A percentile compares a stretch with the other conserved stretches of the same genome.
Evolutionary conservation across 2,797 vertebrate species (phyloP).

Genomic region (Cygnus olor): DNA sequence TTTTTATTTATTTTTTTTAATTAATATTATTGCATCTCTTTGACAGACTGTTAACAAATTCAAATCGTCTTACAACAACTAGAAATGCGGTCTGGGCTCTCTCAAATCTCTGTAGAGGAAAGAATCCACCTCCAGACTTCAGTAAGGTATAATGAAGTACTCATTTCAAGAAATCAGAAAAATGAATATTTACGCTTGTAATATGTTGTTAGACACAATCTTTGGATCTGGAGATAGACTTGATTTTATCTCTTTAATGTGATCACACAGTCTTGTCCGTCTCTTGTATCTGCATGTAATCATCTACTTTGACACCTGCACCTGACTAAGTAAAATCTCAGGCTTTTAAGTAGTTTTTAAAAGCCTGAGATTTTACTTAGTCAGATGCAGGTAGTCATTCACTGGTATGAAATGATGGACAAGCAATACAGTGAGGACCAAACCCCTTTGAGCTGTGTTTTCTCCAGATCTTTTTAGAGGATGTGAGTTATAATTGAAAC

Average conservation of each 20-base stretch:
- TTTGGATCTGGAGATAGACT: not conserved
- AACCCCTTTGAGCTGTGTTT: not conserved
- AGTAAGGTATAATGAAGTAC: conserved; percentile 81
- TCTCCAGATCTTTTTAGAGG: not conserved
- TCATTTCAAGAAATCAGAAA: not conserved
- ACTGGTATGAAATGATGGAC: not conserved
- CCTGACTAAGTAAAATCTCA: too few species aligned
- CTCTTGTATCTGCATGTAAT: not conserved
- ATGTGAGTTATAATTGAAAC: not conserved
- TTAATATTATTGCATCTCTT: conserved; percentile 18
- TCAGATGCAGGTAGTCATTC: not conserved
- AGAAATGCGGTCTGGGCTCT: conserved; percentile 95
- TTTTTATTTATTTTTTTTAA: not conserved
- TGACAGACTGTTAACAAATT: conserved; percentile 90
- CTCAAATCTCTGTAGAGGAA: conserved; percentile 92
- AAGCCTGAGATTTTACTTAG: not conserved
- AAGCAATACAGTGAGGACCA: not conserved
- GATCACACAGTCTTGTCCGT: not conserved
- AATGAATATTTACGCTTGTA: not conserved
- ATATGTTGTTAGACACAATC: not conserved
- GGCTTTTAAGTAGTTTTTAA: not conserved
- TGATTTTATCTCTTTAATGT: not conserved
- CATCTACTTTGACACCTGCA: not conserved
- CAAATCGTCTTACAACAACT: conserved; percentile 95
- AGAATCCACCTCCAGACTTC: conserved; percentile 93